Evolutionary conservation across 1,140 invertebrate genomes (phyloP).

Genomic region (Solen grandis): DNA sequence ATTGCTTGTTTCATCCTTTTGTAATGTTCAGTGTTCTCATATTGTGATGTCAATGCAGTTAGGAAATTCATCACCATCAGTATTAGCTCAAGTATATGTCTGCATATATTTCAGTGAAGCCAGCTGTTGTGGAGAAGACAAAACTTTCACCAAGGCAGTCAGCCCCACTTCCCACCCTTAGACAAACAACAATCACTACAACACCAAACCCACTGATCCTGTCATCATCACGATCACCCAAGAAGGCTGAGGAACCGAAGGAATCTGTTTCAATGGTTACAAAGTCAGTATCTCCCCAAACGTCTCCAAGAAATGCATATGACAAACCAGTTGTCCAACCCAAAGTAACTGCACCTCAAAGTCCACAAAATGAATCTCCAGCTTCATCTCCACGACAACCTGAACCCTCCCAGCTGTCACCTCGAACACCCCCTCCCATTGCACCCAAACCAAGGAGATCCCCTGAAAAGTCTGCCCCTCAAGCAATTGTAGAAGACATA

Average conservation of each 20-base stretch:
- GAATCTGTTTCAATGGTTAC: not conserved
- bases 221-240: not conserved
- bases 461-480: not conserved
- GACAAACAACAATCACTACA: slow-evolving; percentile 25
- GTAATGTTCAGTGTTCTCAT: no score
- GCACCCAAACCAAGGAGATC: slow-evolving; percentile 60
- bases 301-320: not conserved
- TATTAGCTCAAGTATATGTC: no score
- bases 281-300: slow-evolving; percentile 13
- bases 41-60: no score
- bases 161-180: slow-evolving; percentile 8
- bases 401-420: not conserved
- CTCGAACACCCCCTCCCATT: slow-evolving; percentile 60
- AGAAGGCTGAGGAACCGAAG: not conserved
- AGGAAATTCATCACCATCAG: no score
- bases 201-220: not conserved
- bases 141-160: slow-evolving; percentile 32
- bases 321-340: not conserved
- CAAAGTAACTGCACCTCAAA: not conserved
- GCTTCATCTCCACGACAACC: slow-evolving; percentile 13
- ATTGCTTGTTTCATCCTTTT: no score
- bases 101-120: no score
- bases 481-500: not conserved
- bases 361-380: not conserved
- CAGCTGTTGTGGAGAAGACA: slow-evolving; percentile 2